phyloP scores from a whole-genome alignment of 1,140 invertebrate genomes.

The Heliconius eleuchia region DNA sequence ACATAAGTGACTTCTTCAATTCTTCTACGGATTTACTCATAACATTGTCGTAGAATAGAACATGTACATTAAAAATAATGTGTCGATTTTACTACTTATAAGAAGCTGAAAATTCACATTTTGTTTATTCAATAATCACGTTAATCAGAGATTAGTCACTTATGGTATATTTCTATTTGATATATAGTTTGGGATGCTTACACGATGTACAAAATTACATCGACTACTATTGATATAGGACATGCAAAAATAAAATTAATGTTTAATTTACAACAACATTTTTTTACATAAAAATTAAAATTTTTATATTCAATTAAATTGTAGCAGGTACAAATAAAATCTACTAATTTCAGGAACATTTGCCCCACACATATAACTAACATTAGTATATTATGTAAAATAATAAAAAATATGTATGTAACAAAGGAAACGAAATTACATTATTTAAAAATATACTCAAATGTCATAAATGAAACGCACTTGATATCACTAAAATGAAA shows the following conservation, averaged over 20 bases:
- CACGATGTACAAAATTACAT: background rate
- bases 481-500: background rate
- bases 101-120: conserved; percentile 29
- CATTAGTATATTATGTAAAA: no score
- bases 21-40: conserved; percentile 47
- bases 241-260: background rate
- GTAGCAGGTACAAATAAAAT: no score
- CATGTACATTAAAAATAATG: conserved; percentile 64
- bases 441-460: background rate
- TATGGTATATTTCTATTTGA: background rate
- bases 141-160: background rate
- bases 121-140: background rate
- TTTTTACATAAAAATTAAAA: no score
- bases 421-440: no score
- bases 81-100: conserved; percentile 76
- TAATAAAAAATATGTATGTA: no score
- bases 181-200: background rate
- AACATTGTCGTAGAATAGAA: conserved; percentile 77
- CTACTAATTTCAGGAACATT: no score
- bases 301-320: no score
- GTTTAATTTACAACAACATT: background rate
- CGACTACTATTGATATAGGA: background rate
- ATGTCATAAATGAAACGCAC: background rate
- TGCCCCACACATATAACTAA: no score
- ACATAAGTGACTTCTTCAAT: conserved; percentile 45